Conservation (phyloP, 2,888 invertebrate species). For the Coremacera marginata region DNA sequence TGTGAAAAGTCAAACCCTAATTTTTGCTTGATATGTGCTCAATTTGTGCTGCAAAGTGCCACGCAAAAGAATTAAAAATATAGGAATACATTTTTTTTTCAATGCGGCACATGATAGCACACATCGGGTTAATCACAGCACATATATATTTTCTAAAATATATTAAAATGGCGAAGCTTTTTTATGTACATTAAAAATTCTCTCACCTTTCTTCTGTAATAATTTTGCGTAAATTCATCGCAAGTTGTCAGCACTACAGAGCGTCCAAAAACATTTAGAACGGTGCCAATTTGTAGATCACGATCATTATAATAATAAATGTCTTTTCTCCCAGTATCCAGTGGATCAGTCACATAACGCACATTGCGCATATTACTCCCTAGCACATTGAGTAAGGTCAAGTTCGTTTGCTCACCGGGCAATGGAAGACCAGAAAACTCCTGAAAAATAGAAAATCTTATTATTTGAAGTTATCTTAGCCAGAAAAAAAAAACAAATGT, state of each 20-base stretch:
- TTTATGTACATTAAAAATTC: background rate
- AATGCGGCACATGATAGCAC: too few species aligned
- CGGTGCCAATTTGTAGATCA: slow-evolving; percentile 86
- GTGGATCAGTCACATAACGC: slow-evolving; percentile 73
- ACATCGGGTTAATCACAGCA: too few species aligned
- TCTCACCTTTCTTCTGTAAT: slow-evolving; percentile 77
- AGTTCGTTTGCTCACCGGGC: slow-evolving; percentile 71
- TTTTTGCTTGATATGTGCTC: too few species aligned
- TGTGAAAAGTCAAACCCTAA: too few species aligned
- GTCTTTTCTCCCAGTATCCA: slow-evolving; percentile 71
- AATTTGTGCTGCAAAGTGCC: too few species aligned
- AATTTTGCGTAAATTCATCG: slow-evolving; percentile 87
- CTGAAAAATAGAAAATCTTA: slow-evolving; percentile 37
- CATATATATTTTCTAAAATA: too few species aligned
- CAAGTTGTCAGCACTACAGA: slow-evolving; percentile 85
- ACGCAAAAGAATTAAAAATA: too few species aligned
- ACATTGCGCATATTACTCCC: slow-evolving; percentile 71
- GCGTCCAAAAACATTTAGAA: slow-evolving; percentile 85
- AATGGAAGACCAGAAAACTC: slow-evolving; percentile 62
- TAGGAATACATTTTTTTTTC: too few species aligned
- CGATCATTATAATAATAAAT: slow-evolving; percentile 62
- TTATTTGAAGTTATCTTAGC: background rate
- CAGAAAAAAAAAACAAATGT: background rate
- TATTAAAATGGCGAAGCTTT: background rate
- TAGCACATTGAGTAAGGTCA: slow-evolving; percentile 76